phyloP scores from a whole-genome alignment of 64 coral and sea anemone genomes.

The Montipora capricornis region DNA sequence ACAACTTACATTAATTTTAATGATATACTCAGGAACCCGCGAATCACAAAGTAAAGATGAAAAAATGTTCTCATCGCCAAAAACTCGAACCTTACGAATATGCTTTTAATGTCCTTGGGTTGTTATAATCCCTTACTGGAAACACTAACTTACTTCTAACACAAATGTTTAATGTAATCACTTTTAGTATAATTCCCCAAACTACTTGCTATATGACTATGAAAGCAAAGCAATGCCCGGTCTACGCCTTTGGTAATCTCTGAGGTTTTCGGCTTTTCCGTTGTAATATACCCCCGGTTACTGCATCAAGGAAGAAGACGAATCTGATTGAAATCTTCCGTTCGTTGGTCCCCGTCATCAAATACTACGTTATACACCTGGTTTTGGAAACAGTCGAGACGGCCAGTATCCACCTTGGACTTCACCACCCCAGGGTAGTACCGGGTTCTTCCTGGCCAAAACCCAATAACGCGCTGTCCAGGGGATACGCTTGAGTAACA shows the following conservation, averaged over 20 bases:
- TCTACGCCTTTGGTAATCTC: too few relatives aligned
- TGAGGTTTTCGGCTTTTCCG: too few relatives aligned
- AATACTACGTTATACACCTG: slow-evolving; percentile 30
- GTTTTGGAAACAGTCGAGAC: not conserved
- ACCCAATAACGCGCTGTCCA: slow-evolving; percentile 78
- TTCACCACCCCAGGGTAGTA: slow-evolving; percentile 24
- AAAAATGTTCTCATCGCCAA: too few relatives aligned
- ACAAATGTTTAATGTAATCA: too few relatives aligned
- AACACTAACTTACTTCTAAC: not conserved
- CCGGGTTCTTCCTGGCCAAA: slow-evolving; percentile 48
- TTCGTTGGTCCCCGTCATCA: slow-evolving; percentile 46
- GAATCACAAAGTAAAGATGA: too few relatives aligned
- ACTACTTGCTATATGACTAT: too few relatives aligned
- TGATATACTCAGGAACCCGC: too few relatives aligned
- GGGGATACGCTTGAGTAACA: slow-evolving; percentile 42
- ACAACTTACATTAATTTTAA: too few relatives aligned
- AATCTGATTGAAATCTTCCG: slow-evolving; percentile 23
- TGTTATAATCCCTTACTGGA: too few relatives aligned
- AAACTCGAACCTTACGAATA: too few relatives aligned
- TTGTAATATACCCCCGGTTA: slow-evolving; percentile 7
- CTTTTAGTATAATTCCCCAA: not conserved
- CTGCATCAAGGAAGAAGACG: slow-evolving; percentile 40
- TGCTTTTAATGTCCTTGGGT: too few relatives aligned
- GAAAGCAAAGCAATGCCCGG: too few relatives aligned
- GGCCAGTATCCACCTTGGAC: not conserved